phyloP scores from a whole-genome alignment of 2,113 vertebrate genomes.

The Bostrychus sinensis region DNA sequence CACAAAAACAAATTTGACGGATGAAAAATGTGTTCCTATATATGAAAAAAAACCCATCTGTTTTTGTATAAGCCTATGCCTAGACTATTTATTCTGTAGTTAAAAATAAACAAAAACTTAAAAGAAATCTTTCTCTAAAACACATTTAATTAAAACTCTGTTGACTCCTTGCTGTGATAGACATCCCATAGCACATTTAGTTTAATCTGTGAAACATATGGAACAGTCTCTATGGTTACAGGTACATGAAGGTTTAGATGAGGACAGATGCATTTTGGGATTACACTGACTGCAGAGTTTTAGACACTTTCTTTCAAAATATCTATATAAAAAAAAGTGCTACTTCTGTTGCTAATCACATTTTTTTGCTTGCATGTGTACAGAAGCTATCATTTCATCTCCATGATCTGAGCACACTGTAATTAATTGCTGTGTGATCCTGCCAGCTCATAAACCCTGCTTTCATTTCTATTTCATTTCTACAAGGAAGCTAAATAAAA shows the following conservation, averaged over 20 bases:
- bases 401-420: constrained; percentile 29
- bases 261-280: neutral
- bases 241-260: constrained; percentile 2
- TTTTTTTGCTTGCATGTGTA: constrained; percentile 6
- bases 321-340: too few relatives aligned
- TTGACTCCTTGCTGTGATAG: neutral
- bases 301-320: neutral
- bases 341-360: neutral
- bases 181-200: neutral
- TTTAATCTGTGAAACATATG: neutral
- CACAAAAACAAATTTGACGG: too few relatives aligned
- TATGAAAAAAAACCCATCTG: too few relatives aligned
- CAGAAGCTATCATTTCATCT: constrained; percentile 18
- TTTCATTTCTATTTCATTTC: constrained; percentile 34
- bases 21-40: too few relatives aligned
- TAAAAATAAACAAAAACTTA: too few relatives aligned
- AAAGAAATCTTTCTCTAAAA: too few relatives aligned
- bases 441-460: constrained; percentile 44
- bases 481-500: too few relatives aligned
- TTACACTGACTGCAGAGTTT: neutral
- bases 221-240: constrained; percentile 18
- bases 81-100: too few relatives aligned
- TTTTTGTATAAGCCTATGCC: too few relatives aligned
- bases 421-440: constrained; percentile 51
- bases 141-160: neutral